Conservation (phyloP, 2,797 vertebrate species). For the Dipus sagitta region DNA sequence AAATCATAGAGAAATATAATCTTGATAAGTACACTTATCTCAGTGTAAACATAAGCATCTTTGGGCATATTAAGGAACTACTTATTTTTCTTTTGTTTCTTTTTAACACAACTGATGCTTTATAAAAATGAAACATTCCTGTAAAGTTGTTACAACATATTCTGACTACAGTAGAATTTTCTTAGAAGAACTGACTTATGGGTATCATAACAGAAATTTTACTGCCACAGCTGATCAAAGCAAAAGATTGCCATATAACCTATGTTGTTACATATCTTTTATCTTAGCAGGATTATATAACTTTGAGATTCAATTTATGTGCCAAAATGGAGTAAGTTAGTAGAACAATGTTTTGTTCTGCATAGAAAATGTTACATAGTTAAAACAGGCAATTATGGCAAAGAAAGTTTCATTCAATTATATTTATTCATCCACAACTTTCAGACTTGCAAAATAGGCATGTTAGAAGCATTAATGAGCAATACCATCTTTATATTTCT, state of each 20-base stretch:
- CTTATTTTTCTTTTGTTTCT: conserved; percentile 33
- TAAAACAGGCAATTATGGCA: not conserved
- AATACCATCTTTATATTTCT: not conserved
- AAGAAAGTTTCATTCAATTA: conserved; percentile 15
- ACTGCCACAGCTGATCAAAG: conserved; percentile 21
- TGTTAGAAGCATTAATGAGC: conserved; percentile 17
- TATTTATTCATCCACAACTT: not conserved
- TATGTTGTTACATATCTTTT: not conserved
- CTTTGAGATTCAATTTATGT: conserved; percentile 22
- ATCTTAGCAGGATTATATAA: conserved; percentile 3
- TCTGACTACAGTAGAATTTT: not conserved
- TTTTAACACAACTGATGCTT: conserved; percentile 3
- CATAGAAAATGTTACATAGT: conserved; percentile 21
- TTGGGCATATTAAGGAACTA: not conserved
- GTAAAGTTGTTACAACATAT: not conserved
- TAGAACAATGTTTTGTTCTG: conserved; percentile 16
- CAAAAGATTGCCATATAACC: conserved; percentile 11
- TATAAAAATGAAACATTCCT: not conserved
- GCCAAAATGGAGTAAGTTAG: conserved; percentile 29
- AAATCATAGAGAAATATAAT: conserved; percentile 9
- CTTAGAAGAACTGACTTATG: not conserved
- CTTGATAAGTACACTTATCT: not conserved
- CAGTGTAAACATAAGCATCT: not conserved
- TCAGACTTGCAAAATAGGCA: not conserved
- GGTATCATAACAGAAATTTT: not conserved